Conservation (phyloP, 1,140 invertebrate species). For the Philaenus spumarius region DNA sequence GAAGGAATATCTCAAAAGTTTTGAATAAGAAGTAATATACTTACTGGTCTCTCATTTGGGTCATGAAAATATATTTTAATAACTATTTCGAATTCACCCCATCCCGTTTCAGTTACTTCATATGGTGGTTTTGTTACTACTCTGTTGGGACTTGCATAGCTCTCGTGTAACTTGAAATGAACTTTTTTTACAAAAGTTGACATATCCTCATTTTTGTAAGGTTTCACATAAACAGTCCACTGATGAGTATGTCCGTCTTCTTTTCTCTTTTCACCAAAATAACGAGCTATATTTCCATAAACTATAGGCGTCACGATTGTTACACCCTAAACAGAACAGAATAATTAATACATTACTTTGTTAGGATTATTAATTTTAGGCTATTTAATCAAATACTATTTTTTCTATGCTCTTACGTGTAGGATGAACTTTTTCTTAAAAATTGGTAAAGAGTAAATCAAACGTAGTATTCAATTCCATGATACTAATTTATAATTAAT, state of each 20-base stretch:
- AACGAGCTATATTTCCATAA: constrained; percentile 92
- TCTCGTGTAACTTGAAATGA: constrained; percentile 96
- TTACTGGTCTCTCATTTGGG: constrained; percentile 89
- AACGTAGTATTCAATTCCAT: no score
- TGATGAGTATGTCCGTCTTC: constrained; percentile 98
- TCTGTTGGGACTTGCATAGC: constrained; percentile 91
- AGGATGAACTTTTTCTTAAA: no score
- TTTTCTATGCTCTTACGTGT: no score
- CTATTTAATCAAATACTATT: no score
- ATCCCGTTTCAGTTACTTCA: constrained; percentile 97
- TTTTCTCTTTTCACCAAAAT: constrained; percentile 96
- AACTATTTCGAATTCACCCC: constrained; percentile 99
- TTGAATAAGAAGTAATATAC: constrained; percentile 34
- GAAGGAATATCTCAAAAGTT: no score
- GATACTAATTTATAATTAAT: no score
- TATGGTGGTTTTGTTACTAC: constrained; percentile 93
- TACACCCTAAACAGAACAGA: constrained; percentile 57
- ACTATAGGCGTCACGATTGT: constrained; percentile 94
- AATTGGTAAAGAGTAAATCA: no score
- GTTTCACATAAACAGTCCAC: constrained; percentile 97
- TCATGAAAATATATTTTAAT: constrained; percentile 99
- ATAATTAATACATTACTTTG: no score
- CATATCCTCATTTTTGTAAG: constrained; percentile 91
- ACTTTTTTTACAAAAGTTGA: constrained; percentile 93
- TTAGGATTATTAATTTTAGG: no score